Percentiles rank a stretch among this genome's conserved stretches.
phyloP scores from a whole-genome alignment of 2,797 vertebrate species.

The Intellagama lesueurii region DNA sequence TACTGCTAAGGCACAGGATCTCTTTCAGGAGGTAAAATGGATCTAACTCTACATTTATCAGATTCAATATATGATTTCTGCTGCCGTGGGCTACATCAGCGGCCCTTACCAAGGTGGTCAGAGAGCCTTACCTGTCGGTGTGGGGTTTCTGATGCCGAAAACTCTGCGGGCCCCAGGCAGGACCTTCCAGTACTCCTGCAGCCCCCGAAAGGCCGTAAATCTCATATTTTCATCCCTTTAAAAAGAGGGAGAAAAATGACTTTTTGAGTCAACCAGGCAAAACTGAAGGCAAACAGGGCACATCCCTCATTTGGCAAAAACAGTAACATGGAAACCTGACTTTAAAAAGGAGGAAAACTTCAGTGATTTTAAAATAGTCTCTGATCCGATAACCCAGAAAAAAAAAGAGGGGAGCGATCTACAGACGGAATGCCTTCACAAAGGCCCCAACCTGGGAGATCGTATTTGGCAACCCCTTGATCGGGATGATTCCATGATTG shows the following conservation, averaged over 20 bases:
- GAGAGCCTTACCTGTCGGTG: neutral
- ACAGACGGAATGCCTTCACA: too few relatives aligned
- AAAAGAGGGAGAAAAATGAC: neutral
- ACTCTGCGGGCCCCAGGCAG: neutral
- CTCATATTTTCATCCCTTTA: neutral
- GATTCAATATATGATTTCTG: neutral
- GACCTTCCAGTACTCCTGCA: neutral
- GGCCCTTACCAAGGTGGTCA: too few relatives aligned
- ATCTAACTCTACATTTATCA: neutral
- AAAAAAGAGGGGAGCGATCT: too few relatives aligned
- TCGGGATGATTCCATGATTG: too few relatives aligned
- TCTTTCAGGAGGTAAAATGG: neutral
- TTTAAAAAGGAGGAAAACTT: too few relatives aligned
- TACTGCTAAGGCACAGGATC: neutral
- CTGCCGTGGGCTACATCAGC: too few relatives aligned
- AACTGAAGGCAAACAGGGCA: neutral
- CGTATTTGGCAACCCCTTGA: too few relatives aligned
- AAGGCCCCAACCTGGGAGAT: too few relatives aligned
- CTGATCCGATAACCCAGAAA: too few relatives aligned
- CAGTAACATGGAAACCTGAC: too few relatives aligned
- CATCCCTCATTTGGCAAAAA: neutral
- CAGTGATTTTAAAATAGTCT: too few relatives aligned
- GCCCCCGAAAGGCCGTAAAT: neutral
- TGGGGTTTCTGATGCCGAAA: neutral
- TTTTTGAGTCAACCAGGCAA: neutral